Evolutionary conservation across 53 echinoderm and acorn worm species (phyloP).

Genomic region (Patiria pectinifera): DNA sequence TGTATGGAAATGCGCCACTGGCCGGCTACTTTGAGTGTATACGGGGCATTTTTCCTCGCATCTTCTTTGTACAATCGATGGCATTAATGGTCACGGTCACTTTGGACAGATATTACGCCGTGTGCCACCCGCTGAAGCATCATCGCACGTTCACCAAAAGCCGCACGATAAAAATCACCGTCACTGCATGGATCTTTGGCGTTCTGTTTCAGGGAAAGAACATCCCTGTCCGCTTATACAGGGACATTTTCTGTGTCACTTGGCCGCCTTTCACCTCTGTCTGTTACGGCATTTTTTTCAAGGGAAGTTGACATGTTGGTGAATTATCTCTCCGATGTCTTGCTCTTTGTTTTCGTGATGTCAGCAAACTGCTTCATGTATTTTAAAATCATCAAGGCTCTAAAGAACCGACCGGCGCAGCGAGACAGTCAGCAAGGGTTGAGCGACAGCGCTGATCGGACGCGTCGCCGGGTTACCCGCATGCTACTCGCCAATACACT

Average conservation of each 20-base stretch:
- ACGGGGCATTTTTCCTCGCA: neutral
- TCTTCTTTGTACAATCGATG: neutral
- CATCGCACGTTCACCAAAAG: neutral
- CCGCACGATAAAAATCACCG: neutral
- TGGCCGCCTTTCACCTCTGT: neutral
- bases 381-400: neutral
- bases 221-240: neutral
- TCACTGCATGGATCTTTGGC: neutral
- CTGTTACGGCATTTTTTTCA: neutral
- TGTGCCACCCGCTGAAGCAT: neutral
- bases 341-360: neutral
- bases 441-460: neutral
- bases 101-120: neutral
- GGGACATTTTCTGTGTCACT: neutral
- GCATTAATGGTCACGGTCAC: neutral
- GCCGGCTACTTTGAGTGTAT: neutral
- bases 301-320: neutral
- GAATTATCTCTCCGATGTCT: neutral
- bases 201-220: neutral
- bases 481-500: neutral
- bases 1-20: neutral
- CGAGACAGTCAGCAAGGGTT: neutral
- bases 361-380: constrained; percentile 1
- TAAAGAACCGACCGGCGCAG: neutral
- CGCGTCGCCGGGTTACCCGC: neutral